These are phyloP conservation scores for Scaptodrosophila lebanonensis DNA, from an alignment of 1,140 invertebrate genomes.

Conservation along the genomic window DNA sequence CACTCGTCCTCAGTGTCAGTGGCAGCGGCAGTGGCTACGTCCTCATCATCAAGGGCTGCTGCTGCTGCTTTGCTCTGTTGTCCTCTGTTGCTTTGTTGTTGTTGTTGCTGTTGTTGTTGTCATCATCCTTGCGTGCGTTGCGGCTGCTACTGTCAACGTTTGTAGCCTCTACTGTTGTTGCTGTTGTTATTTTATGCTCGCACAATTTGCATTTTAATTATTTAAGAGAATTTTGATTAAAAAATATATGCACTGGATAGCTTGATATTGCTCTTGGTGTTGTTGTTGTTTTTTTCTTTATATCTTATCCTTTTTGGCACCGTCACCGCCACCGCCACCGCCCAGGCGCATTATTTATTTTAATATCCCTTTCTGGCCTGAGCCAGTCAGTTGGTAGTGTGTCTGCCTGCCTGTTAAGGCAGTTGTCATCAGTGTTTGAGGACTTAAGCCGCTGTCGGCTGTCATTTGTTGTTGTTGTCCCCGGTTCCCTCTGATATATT, in stretches of 20 bases:
- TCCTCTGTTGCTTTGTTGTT: constrained; percentile 38
- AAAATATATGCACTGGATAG: constrained; percentile 46
- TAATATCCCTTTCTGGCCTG: not conserved
- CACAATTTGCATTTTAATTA: constrained; percentile 76
- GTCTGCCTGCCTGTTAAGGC: constrained; percentile 5
- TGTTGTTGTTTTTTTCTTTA: constrained; percentile 10
- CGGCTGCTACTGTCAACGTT: constrained; percentile 26
- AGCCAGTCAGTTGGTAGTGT: constrained; percentile 2
- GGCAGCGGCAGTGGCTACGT: constrained; percentile 36
- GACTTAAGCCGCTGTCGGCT: constrained; percentile 35
- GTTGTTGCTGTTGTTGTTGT: not conserved
- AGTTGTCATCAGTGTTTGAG: constrained; percentile 29
- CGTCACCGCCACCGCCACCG: too few relatives aligned
- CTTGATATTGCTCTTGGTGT: constrained; percentile 4
- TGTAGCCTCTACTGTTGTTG: too few relatives aligned
- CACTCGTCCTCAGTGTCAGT: constrained; percentile 22
- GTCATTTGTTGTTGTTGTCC: not conserved
- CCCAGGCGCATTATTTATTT: not conserved
- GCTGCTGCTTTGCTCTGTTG: constrained; percentile 32
- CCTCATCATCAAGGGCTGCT: constrained; percentile 30
- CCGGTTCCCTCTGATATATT: constrained; percentile 23
- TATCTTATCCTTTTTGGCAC: constrained; percentile 9
- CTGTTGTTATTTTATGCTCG: constrained; percentile 63
- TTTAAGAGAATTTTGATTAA: constrained; percentile 77
- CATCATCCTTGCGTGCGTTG: constrained; percentile 22